Evolutionary conservation across 2,113 vertebrate species (phyloP), one percentile per base, ranked within the genome.

Genomic region (Sterna hirundo): DNA sequence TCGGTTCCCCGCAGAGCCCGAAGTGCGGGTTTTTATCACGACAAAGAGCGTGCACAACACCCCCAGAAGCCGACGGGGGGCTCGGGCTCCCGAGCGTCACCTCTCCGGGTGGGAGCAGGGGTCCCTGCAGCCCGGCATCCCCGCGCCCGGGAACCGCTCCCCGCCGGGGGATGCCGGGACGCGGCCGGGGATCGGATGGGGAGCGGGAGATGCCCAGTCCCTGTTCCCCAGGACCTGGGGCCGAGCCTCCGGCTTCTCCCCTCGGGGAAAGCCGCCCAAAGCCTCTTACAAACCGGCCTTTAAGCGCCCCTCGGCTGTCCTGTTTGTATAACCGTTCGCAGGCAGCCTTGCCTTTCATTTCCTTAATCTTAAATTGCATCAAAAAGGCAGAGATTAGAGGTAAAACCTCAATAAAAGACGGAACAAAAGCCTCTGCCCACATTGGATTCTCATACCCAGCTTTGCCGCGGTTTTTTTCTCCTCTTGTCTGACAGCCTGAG

Each of bases 281-380:
- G 97, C 97, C 94, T 95, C 96, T 97, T 89, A 83, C 87, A 96
- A 83, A 97, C 88, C 83, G 2, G 86, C 96, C 98, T 97, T 58
- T 47, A 76, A 96, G 94, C 66, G 55, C 94, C 97, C 92, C 92
- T 96, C 2, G 89, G 97, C 98, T 93, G 95, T 97, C 98, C 97
- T 97, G 98, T 97, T 98, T 98, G 98, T 97, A 95, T 94, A 97
- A 95, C 86, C 11, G 40, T 66, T 95, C 42, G 2, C 97, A 97
- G 96, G 77, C 97, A 97, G 97, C 95, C 96, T 95, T 95, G 94
- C 94, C 97, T 98, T 98, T 98, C 97, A 98, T 98, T 98, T 97
- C 97, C 98, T 97, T 98, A 97, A 98, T 98, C 98, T 98, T 95
- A 98, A 98, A 98, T 98, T 98, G 97, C 98, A 98, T 98, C 98